phyloP scores from a whole-genome alignment of 2,113 vertebrate genomes.

The Clupea harengus region DNA sequence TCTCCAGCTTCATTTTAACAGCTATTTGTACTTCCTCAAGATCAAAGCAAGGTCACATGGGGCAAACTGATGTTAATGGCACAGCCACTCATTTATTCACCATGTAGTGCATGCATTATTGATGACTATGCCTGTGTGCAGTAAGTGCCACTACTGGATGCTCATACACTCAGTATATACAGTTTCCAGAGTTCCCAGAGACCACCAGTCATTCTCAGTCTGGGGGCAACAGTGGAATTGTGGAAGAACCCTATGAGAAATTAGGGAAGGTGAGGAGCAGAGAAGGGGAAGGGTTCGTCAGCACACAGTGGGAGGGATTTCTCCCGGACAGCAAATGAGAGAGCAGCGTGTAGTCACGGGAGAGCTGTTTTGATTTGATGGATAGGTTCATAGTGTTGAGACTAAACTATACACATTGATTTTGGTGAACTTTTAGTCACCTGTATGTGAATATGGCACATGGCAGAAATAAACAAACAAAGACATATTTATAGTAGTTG shows the following conservation, averaged over 20 bases:
- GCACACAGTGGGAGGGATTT: neutral
- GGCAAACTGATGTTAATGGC: constrained; percentile 6
- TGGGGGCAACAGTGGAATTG: neutral
- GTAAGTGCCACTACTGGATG: neutral
- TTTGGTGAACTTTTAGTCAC: no score
- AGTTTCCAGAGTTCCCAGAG: no score
- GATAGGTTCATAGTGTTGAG: no score
- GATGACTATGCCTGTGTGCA: constrained; percentile 31
- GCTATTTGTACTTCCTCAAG: constrained; percentile 39
- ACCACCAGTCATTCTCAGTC: no score
- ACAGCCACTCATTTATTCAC: constrained; percentile 53
- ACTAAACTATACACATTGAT: no score
- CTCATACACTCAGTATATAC: neutral
- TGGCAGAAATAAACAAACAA: neutral
- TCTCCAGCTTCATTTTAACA: neutral
- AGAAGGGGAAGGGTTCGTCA: neutral
- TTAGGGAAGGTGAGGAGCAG: no score
- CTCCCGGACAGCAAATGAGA: neutral
- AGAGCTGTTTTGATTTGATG: no score
- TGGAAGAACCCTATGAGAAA: neutral
- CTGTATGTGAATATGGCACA: neutral
- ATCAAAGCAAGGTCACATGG: constrained; percentile 45
- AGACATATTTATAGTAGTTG: neutral
- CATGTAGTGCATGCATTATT: constrained; percentile 53
- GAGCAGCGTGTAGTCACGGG: neutral